Base-by-base conservation (phyloP, 2,888 invertebrate species). In the Trichopoda pennipes region DNA sequence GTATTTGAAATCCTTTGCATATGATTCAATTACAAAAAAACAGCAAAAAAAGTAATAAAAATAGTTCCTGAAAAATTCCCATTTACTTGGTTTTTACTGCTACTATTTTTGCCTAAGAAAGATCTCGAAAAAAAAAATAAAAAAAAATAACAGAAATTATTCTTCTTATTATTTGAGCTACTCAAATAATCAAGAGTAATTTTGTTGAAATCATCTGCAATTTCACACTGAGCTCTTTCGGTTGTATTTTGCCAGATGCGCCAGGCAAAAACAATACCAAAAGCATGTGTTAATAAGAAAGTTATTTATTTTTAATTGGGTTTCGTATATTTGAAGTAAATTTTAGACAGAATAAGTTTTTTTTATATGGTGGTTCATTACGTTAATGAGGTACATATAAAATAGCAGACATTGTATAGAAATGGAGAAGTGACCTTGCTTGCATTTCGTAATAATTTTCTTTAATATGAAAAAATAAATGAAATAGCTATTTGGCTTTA, bases 61-160 rank as follows among this genome's bases (percentile, higher is more conserved):
- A n/a, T 44, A 44, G 42, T 66, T 66, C 44, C 66, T 53, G 12
- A 55, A 76, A 7, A 76, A 72, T n/a, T 61, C 32, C 61, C 72
- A 72, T 81, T 81, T 76, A 58, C 66, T 76, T 55, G 72, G 76
- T 81, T 76, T 81, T 53, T n/a, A n/a, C n/a, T n/a, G n/a, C 72
- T 42, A 58, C 14, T 58, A 80, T 74, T 64, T 69, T 1, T 10
- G 44, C 42, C 14, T 21, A 23, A 53, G 32, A 47, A 47, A 38
- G 58, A 49, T 44, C 55, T 16, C n/a, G n/a, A n/a, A 19, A 12
- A 10, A 32, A 7, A 44, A 16, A 2, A 64, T 19, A 32, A 42
- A 23, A 23, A 23, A 9, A 44, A 63, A 32, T 28, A 56, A 10
- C 19, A 32, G 0, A 58, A 70, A 58, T 23, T 53, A 42, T 47